Conservation (phyloP, 92 coral and sea anemone species). For the Desmophyllum pertusum region DNA sequence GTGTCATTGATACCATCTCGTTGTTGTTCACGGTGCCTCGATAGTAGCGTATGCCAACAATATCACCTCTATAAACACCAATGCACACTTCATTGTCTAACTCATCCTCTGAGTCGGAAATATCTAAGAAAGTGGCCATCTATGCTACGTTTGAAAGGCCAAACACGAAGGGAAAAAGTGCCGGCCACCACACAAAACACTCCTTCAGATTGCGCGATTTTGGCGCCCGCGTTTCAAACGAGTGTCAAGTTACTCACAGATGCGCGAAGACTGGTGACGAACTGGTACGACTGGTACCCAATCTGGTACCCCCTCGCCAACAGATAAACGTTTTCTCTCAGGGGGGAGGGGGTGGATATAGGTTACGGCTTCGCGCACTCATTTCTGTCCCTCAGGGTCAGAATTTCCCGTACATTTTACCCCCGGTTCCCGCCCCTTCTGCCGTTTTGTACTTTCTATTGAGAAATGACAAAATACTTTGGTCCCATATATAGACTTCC, state of each 20-base stretch:
- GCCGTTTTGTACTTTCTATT: too few relatives aligned
- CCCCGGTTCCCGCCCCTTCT: too few relatives aligned
- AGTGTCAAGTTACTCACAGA: not conserved
- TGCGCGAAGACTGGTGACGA: constrained; percentile 24
- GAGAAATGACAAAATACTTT: too few relatives aligned
- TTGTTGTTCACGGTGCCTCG: constrained; percentile 77
- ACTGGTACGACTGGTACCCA: not conserved
- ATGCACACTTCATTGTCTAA: constrained; percentile 70
- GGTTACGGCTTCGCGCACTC: too few relatives aligned
- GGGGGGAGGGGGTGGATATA: too few relatives aligned
- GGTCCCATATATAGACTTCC: too few relatives aligned
- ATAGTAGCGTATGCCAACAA: constrained; percentile 84
- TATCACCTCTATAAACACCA: constrained; percentile 71
- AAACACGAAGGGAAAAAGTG: not conserved
- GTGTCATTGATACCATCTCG: constrained; percentile 77
- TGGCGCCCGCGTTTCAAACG: constrained; percentile 29
- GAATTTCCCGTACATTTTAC: too few relatives aligned
- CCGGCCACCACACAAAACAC: not conserved
- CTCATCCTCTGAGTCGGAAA: constrained; percentile 69
- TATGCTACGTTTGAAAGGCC: not conserved
- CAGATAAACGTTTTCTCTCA: too few relatives aligned
- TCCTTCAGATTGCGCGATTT: not conserved
- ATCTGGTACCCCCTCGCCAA: too few relatives aligned
- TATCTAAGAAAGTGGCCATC: constrained; percentile 20
- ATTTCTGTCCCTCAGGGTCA: too few relatives aligned